Conservation (phyloP, 2,113 vertebrate genomes). For the Stegastes partitus region DNA sequence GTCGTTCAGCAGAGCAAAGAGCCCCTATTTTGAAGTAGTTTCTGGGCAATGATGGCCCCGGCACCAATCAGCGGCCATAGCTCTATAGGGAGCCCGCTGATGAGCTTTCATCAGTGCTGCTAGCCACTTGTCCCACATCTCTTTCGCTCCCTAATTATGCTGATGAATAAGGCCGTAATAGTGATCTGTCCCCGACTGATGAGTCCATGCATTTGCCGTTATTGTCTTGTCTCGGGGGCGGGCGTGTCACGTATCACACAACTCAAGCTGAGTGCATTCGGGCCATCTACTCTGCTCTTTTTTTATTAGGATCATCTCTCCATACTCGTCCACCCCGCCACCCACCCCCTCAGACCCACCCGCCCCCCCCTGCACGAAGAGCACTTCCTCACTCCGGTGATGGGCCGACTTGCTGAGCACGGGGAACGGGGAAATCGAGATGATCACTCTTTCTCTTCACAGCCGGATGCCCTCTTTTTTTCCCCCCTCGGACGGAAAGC, state of each 20-base stretch:
- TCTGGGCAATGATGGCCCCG: slow-evolving; percentile 61
- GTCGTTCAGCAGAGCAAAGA: slow-evolving; percentile 62
- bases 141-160: slow-evolving; percentile 74
- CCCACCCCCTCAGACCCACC: slow-evolving; percentile 8
- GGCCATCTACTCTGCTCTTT: slow-evolving; percentile 38
- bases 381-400: slow-evolving; percentile 36
- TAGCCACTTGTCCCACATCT: slow-evolving; percentile 72
- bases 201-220: slow-evolving; percentile 54
- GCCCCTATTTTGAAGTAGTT: slow-evolving; percentile 64
- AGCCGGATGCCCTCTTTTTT: neutral
- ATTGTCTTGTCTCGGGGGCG: slow-evolving; percentile 55
- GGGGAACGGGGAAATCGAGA: slow-evolving; percentile 49
- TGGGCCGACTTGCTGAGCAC: slow-evolving; percentile 59
- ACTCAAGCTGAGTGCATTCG: slow-evolving; percentile 23
- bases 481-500: neutral
- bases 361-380: neutral
- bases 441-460: slow-evolving; percentile 56
- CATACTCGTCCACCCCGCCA: slow-evolving; percentile 6
- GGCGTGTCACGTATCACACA: slow-evolving; percentile 48
- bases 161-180: slow-evolving; percentile 74
- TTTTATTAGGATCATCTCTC: slow-evolving; percentile 56
- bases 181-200: slow-evolving; percentile 68
- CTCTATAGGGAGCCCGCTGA: slow-evolving; percentile 68
- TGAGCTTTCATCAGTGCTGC: slow-evolving; percentile 77
- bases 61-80: slow-evolving; percentile 72